phyloP scores from a whole-genome alignment of 2,797 vertebrate genomes.

The Anabas testudineus region DNA sequence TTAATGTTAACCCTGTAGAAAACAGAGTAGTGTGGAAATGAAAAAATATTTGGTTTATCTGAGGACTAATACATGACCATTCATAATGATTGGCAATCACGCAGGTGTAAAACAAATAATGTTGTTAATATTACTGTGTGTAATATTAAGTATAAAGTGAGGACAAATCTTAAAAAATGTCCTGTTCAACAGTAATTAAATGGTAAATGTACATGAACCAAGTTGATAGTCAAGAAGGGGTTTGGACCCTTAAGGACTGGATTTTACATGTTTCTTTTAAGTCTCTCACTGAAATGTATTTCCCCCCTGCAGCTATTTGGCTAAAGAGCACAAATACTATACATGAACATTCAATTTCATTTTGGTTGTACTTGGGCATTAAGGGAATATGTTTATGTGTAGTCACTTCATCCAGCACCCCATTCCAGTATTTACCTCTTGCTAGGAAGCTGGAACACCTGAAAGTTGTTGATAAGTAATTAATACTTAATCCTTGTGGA shows the following conservation, averaged over 20 bases:
- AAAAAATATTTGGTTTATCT: background rate
- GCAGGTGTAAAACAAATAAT: background rate
- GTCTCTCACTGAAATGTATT: constrained; percentile 9
- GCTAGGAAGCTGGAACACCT: too few relatives aligned
- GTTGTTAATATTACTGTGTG: background rate
- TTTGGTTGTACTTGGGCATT: constrained; percentile 7
- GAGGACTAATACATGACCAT: background rate
- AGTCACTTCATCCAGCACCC: too few relatives aligned
- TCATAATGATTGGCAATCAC: constrained; percentile 5
- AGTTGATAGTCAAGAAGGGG: constrained; percentile 25
- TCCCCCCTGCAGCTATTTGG: background rate
- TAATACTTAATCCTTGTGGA: background rate
- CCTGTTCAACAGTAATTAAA: constrained; percentile 7
- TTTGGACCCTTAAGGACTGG: background rate
- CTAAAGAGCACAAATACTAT: background rate
- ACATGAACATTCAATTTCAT: background rate
- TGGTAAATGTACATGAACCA: constrained; percentile 18
- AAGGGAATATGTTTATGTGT: too few relatives aligned
- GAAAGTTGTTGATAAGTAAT: too few relatives aligned
- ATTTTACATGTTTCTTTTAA: constrained; percentile 21
- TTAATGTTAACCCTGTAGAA: constrained; percentile 13
- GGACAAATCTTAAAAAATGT: background rate
- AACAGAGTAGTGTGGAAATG: background rate
- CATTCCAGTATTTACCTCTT: too few relatives aligned
- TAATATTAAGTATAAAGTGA: background rate